Evolutionary conservation across 1,140 invertebrate genomes (phyloP), one percentile per base, ranked within the genome.

Genomic region (Apis cerana): DNA sequence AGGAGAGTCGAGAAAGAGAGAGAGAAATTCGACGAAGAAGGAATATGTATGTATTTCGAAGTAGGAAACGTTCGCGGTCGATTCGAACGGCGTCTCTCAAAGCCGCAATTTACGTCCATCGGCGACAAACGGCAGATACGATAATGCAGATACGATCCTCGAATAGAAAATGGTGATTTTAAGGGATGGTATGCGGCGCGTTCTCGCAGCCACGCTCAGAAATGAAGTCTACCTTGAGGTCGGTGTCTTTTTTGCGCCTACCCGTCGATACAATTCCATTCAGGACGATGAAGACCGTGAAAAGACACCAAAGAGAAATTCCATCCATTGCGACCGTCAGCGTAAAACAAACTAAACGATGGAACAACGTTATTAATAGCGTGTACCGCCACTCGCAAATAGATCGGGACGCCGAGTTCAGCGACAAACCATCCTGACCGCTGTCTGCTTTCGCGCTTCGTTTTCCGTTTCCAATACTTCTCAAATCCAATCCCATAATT

Each of bases 161-260:
- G 71, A 76, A 74, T 50, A n/a, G 70, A 23, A 43, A 56, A 68
- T 48, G 10, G 54, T n/a, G 68, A 80, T 87, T 84, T 81, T 84
- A 65, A 86, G 81, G 85, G 85, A 79, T 79, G 69, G 81, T 86
- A 56, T 58, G 69, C 23, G 81, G n/a, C 48, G 27, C 70, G 71
- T 77, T 62, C 76, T 43, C 56, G 23, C 59, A 64, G 23, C 68
- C 71, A 62, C 71, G 65, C 72, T 83, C 79, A 80, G 81, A 84
- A 87, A 87, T 87, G 76, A 87, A 87, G 86, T 87, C 86, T 78
- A 68, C 86, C 86, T 88, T 88, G 86, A 88, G 82, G 62, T 74
- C 74, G 82, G 21, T 74, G 75, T 75, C 64, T 88, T 88, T 87
- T 86, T 88, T 69, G 70, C 19, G 56, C 15, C 43, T n/a, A 27